Evolutionary conservation across 2,797 vertebrate genomes (phyloP).

Genomic region (Babyrousa celebensis): DNA sequence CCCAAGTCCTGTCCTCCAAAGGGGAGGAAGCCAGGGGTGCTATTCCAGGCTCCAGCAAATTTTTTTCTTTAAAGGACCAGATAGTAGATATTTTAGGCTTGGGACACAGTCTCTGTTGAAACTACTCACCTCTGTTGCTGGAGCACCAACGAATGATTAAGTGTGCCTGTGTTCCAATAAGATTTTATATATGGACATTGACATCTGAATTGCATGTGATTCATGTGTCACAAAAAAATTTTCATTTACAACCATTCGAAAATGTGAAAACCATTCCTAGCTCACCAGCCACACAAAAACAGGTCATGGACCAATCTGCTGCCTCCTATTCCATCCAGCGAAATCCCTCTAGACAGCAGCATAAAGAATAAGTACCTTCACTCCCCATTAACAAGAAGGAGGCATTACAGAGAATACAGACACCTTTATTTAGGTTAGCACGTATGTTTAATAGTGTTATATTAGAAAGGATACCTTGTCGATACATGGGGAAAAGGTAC

Average conservation of each 20-base stretch:
- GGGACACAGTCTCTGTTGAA: not conserved
- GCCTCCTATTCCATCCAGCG: too few species aligned
- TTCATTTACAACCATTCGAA: constrained; percentile 6
- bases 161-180: not conserved
- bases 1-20: too few species aligned
- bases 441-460: constrained; percentile 74
- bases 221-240: not conserved
- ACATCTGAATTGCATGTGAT: not conserved
- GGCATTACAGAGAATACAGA: constrained; percentile 80
- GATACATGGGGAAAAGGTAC: constrained; percentile 73
- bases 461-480: constrained; percentile 77
- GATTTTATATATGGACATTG: not conserved
- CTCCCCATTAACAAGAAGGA: not conserved
- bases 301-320: not conserved
- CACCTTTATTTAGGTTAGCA: constrained; percentile 82
- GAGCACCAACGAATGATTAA: not conserved
- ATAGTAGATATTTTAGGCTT: not conserved
- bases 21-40: not conserved
- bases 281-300: rapidly evolving
- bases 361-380: not conserved
- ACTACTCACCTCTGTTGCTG: not conserved
- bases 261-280: not conserved
- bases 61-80: not conserved
- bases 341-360: not conserved
- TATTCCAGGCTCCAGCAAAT: not conserved